Evolutionary conservation across 1,140 invertebrate species (phyloP).

Genomic region (Drosophila willistoni): DNA sequence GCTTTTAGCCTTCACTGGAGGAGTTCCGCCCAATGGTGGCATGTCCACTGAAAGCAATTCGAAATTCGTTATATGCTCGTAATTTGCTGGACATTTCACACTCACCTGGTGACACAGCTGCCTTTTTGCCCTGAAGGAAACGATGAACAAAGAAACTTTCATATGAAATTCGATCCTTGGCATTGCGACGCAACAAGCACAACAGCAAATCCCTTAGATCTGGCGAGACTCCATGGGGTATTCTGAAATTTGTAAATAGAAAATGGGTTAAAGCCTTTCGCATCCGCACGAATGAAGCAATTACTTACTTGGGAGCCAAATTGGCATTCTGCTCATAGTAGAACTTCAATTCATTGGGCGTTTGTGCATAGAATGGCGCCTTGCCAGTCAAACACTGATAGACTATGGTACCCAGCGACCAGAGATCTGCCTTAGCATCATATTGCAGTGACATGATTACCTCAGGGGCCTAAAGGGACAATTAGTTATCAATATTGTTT

Average conservation of each 20-base stretch:
- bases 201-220: constrained; percentile 94
- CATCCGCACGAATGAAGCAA: background rate
- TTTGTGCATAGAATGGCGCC: constrained; percentile 98
- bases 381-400: constrained; percentile 99
- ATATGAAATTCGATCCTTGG: constrained; percentile 97
- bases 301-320: constrained; percentile 94
- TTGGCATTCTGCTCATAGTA: constrained; percentile 99
- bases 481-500: background rate
- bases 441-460: constrained; percentile 99
- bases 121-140: constrained; percentile 90
- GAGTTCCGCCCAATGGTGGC: constrained; percentile 68
- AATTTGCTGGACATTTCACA: constrained; percentile 12
- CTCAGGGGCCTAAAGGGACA: constrained; percentile 92
- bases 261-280: background rate
- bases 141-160: constrained; percentile 96
- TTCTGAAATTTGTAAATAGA: constrained; percentile 85
- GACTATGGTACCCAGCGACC: constrained; percentile 99
- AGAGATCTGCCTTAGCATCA: constrained; percentile 99
- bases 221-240: constrained; percentile 95
- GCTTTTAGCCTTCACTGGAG: constrained; percentile 76
- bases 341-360: constrained; percentile 98
- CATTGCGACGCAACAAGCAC: constrained; percentile 94
- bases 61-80: constrained; percentile 17
- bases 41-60: constrained; percentile 66
- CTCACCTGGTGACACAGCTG: constrained; percentile 80